Evolutionary conservation across 2,797 vertebrate species (phyloP).

Genomic region (Dendrocincla tyrannina): DNA sequence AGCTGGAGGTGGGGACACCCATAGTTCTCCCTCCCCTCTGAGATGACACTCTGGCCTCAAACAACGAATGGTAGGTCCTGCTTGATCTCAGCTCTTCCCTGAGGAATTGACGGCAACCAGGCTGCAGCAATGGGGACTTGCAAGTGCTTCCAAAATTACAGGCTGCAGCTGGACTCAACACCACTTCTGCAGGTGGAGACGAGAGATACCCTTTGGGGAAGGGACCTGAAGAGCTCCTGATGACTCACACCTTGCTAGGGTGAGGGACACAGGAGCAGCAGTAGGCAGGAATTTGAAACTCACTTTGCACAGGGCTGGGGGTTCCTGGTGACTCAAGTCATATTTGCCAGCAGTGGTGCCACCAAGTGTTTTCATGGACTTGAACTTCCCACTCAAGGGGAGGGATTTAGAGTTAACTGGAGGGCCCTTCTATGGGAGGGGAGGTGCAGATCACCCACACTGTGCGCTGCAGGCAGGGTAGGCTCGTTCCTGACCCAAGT

Average conservation of each 20-base stretch:
- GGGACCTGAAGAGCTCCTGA: neutral
- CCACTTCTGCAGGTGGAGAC: neutral
- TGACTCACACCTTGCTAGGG: neutral
- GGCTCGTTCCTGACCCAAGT: neutral
- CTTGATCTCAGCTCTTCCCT: neutral
- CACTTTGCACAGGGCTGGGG: neutral
- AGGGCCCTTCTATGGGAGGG: neutral
- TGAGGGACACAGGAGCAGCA: neutral
- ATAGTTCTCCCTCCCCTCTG: neutral
- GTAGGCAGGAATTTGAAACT: neutral
- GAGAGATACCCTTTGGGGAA: neutral
- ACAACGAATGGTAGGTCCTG: neutral
- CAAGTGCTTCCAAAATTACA: neutral
- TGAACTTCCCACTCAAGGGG: constrained; percentile 3
- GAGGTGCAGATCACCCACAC: neutral
- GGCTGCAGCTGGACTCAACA: neutral
- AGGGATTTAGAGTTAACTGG: neutral
- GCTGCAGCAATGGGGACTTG: neutral
- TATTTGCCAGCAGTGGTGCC: neutral
- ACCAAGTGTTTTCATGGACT: neutral
- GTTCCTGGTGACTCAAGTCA: neutral
- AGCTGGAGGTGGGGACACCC: neutral
- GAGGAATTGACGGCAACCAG: neutral
- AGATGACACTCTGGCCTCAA: neutral
- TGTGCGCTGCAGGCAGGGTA: neutral